Evolutionary conservation across 1,140 invertebrate species (phyloP).

Genomic region (Nixonia krombeini): DNA sequence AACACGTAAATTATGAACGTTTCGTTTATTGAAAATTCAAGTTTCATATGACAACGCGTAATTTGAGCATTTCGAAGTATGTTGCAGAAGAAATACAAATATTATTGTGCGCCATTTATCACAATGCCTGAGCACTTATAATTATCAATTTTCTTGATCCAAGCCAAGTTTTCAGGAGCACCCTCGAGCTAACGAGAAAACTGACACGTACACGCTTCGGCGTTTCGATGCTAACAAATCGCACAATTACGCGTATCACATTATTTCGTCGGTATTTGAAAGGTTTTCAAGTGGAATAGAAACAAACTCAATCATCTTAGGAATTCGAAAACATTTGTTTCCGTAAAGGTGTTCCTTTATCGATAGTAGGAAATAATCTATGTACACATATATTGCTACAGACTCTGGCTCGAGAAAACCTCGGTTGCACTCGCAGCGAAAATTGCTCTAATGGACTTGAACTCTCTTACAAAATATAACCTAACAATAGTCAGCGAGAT

Average conservation of each 20-base stretch:
- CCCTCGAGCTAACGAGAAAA: background rate
- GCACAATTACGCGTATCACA: slow-evolving; percentile 31
- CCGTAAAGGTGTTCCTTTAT: slow-evolving; percentile 8
- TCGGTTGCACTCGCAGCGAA: slow-evolving; percentile 19
- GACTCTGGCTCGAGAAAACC: slow-evolving; percentile 16
- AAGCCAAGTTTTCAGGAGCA: background rate
- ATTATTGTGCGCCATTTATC: slow-evolving; percentile 14
- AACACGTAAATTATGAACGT: too few species aligned
- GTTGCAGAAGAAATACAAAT: slow-evolving; percentile 13
- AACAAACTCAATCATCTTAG: slow-evolving; percentile 5
- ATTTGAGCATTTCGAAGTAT: too few species aligned
- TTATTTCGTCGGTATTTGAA: slow-evolving; percentile 28
- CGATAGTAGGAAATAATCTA: slow-evolving; percentile 26
- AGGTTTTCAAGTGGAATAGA: background rate
- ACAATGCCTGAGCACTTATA: slow-evolving; percentile 1
- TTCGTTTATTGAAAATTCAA: too few species aligned
- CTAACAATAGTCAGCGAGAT: background rate
- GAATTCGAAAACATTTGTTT: slow-evolving; percentile 11
- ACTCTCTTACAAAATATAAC: background rate
- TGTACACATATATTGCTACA: slow-evolving; percentile 43
- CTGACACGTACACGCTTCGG: background rate
- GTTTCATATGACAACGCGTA: too few species aligned
- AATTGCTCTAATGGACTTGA: too few species aligned
- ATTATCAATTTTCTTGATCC: background rate
- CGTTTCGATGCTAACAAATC: slow-evolving; percentile 25